Evolutionary conservation across 2,797 vertebrate species (phyloP).

Genomic region (Loris lydekkerianus): DNA sequence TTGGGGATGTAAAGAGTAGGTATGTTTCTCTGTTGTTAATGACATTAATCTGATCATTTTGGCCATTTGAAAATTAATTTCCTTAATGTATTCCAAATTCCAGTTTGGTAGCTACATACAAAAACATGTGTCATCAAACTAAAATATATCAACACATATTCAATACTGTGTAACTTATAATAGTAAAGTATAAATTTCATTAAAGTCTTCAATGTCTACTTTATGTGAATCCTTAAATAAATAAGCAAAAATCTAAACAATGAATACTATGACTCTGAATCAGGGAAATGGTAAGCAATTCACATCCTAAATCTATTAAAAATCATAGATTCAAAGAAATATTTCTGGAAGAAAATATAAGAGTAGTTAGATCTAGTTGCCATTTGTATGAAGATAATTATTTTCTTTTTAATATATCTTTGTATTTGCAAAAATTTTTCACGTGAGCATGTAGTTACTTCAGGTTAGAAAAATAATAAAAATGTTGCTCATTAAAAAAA

Average conservation of each 20-base stretch:
- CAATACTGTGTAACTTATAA: constrained; percentile 11
- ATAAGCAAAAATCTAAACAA: neutral
- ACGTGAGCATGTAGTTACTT: neutral
- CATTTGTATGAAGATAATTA: neutral
- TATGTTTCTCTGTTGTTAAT: constrained; percentile 17
- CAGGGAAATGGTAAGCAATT: constrained; percentile 16
- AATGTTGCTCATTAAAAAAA: constrained; percentile 9
- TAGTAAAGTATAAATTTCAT: neutral
- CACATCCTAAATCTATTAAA: neutral
- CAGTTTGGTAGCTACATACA: constrained; percentile 35
- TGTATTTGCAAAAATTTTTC: neutral
- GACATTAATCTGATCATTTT: constrained; percentile 54
- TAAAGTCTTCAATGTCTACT: neutral
- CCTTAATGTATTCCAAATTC: constrained; percentile 19
- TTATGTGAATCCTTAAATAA: neutral
- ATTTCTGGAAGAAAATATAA: neutral
- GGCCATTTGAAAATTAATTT: constrained; percentile 64
- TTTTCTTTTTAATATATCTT: neutral
- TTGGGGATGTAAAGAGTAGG: constrained; percentile 9
- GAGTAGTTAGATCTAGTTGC: neutral
- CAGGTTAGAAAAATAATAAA: constrained; percentile 22
- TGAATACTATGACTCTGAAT: neutral
- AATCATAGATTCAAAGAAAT: constrained; percentile 33
- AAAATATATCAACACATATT: constrained; percentile 1
- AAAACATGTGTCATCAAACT: constrained; percentile 31